These are phyloP conservation scores for Mya arenaria DNA, from an alignment of 1,140 invertebrate species.

Conservation along the genomic window DNA sequence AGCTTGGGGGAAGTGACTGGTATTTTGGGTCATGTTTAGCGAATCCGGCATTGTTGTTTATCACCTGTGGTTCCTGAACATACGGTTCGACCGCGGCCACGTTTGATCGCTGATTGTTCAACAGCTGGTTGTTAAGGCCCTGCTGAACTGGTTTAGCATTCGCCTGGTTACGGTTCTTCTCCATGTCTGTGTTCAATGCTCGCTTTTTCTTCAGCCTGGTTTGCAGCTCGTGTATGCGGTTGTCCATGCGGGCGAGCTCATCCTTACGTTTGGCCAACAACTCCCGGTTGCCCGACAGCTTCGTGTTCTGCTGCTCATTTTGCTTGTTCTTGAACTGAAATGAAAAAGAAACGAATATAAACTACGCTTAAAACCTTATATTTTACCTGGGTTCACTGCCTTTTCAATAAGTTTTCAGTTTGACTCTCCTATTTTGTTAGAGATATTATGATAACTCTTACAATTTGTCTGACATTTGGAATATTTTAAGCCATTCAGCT, in stretches of 20 bases:
- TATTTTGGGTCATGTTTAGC: slow-evolving; percentile 96
- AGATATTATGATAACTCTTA: too few species aligned
- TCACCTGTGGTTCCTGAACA: slow-evolving; percentile 82
- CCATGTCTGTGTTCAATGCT: slow-evolving; percentile 84
- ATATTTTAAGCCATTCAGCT: too few species aligned
- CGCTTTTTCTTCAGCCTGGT: slow-evolving; percentile 88
- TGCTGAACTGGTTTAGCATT: too few species aligned
- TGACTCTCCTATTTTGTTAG: too few species aligned
- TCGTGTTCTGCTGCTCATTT: slow-evolving; percentile 95
- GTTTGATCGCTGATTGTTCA: slow-evolving; percentile 66
- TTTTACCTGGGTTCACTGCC: too few species aligned
- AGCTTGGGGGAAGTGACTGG: slow-evolving; percentile 89
- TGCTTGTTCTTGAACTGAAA: slow-evolving; percentile 87
- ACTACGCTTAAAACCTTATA: too few species aligned
- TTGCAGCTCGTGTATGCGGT: slow-evolving; percentile 95
- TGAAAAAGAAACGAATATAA: not conserved
- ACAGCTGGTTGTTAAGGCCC: slow-evolving; percentile 89
- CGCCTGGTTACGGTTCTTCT: slow-evolving; percentile 88
- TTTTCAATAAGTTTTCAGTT: too few species aligned
- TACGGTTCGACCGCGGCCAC: slow-evolving; percentile 94
- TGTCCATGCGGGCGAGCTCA: slow-evolving; percentile 94
- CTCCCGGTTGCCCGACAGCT: slow-evolving; percentile 92
- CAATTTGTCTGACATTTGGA: too few species aligned
- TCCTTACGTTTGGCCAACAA: slow-evolving; percentile 92
- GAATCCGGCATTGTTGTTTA: slow-evolving; percentile 81